phyloP scores from a whole-genome alignment of 1,140 invertebrate species.

The Aphaenogaster rudis region DNA sequence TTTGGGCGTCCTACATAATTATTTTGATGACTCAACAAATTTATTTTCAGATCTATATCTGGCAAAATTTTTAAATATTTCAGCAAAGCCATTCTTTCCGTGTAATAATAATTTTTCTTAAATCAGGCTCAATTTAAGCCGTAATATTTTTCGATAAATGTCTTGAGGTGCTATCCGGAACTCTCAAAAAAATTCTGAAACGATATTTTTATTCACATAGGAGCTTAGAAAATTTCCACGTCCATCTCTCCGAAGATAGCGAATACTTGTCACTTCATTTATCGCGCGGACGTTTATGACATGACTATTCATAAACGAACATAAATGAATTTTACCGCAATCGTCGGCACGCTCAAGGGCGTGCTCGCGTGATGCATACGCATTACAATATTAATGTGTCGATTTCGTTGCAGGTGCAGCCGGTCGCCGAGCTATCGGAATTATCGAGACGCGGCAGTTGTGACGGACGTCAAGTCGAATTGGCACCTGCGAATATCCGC shows the following conservation, averaged over 20 bases:
- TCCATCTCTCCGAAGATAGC: neutral
- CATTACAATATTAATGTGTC: slow-evolving; percentile 39
- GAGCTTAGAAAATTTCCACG: neutral
- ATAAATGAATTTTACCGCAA: slow-evolving; percentile 35
- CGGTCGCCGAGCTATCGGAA: slow-evolving; percentile 95
- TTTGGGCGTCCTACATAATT: too few relatives aligned
- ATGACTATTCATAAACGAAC: neutral
- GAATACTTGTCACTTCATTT: neutral
- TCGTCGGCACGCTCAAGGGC: slow-evolving; percentile 3
- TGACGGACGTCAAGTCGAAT: slow-evolving; percentile 90
- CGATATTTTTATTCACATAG: neutral
- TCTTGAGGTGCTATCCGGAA: neutral
- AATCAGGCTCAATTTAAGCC: neutral
- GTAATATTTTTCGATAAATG: neutral
- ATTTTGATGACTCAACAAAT: too few relatives aligned
- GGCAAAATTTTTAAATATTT: too few relatives aligned
- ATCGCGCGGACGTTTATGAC: neutral
- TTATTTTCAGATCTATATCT: too few relatives aligned
- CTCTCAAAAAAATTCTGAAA: neutral
- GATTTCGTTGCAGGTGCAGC: slow-evolving; percentile 90
- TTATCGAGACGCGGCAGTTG: slow-evolving; percentile 90
- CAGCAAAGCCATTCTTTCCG: too few relatives aligned
- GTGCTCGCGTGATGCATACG: slow-evolving; percentile 8
- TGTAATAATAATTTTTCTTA: too few relatives aligned
- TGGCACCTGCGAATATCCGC: slow-evolving; percentile 90